Base-by-base conservation (phyloP, 2,888 invertebrate genomes). In the Catocala fraxini region DNA sequence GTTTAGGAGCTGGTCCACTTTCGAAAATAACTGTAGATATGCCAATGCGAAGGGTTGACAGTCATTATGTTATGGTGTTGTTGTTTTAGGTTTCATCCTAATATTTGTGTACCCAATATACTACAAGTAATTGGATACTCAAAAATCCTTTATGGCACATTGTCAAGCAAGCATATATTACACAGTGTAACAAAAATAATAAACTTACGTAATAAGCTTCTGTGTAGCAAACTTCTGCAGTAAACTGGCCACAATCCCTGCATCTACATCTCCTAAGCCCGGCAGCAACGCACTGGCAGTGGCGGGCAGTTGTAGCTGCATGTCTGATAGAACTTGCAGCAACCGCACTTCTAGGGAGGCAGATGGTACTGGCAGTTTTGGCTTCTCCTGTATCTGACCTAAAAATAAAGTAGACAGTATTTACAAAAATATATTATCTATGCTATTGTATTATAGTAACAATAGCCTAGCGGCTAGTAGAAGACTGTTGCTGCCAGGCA, bases 191-290 rank as follows among this genome's bases (percentile, higher is more conserved):
- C 3, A 4, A 25, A 25, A 25, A 25, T 25, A 25, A 25, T 34
- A n/a, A 52, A 82, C 90, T 88, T 82, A 95, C 94, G 79, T 91
- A 53, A 95, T 94, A 59, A 94, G 84, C 55, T 94, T 93, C 74
- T 94, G 94, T 7, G 94, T 94, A 0, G 93, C 93, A 84, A 94
- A 94, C 75, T 94, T 94, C 65, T 91, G 89, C 25, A 94, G 73
- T 10, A 94, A 76, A 55, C 91, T 94, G 6, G 92, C 90, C 0
- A 94, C 91, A 46, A 92, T 93, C 0, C 87, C 89, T 0, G 92
- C 77, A 39, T 93, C 93, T 0, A 92, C 93, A 63, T 92, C 93
- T 0, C 93, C 93, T 0, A 94, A 79, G 0, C 93, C 92, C 0
- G 94, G 93, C 60, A 94, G 72, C 45, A 94, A 65, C 0, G 91